phyloP scores from a whole-genome alignment of 2,888 invertebrate species.

The Labia minor region DNA sequence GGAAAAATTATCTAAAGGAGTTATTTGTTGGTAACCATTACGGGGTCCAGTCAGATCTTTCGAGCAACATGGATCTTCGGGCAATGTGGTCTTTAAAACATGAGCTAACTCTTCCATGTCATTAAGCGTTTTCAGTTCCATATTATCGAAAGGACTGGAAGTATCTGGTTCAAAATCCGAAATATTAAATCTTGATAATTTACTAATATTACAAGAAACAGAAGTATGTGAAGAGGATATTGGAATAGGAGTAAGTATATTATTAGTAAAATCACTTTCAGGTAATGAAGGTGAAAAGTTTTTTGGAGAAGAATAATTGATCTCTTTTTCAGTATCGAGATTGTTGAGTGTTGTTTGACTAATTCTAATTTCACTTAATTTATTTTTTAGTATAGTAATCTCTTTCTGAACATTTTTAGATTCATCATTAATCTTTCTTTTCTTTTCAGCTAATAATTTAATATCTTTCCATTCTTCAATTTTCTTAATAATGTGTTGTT shows the following conservation, averaged over 20 bases:
- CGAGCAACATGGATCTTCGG: background rate
- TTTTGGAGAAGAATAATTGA: background rate
- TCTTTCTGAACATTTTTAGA: background rate
- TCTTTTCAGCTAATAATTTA: constrained; percentile 50
- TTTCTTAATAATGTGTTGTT: constrained; percentile 58
- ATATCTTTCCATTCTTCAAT: constrained; percentile 59
- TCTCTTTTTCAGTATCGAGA: background rate
- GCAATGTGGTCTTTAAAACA: constrained; percentile 39
- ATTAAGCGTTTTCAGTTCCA: constrained; percentile 83
- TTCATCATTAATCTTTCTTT: constrained; percentile 46
- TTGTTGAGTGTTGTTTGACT: constrained; percentile 14
- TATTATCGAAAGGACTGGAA: constrained; percentile 86
- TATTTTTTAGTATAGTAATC: background rate
- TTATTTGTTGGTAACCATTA: constrained; percentile 31
- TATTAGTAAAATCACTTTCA: background rate
- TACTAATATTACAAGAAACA: constrained; percentile 3
- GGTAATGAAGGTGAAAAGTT: constrained; percentile 16
- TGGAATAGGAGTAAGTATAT: constrained; percentile 26
- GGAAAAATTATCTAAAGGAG: background rate
- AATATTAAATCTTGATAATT: constrained; percentile 34
- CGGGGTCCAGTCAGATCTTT: constrained; percentile 27
- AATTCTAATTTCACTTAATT: background rate
- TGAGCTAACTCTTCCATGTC: constrained; percentile 83
- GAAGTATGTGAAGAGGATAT: constrained; percentile 19
- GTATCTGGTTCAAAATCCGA: constrained; percentile 87